phyloP scores from a whole-genome alignment of 1,140 invertebrate genomes.

The Bacillus rossius region DNA sequence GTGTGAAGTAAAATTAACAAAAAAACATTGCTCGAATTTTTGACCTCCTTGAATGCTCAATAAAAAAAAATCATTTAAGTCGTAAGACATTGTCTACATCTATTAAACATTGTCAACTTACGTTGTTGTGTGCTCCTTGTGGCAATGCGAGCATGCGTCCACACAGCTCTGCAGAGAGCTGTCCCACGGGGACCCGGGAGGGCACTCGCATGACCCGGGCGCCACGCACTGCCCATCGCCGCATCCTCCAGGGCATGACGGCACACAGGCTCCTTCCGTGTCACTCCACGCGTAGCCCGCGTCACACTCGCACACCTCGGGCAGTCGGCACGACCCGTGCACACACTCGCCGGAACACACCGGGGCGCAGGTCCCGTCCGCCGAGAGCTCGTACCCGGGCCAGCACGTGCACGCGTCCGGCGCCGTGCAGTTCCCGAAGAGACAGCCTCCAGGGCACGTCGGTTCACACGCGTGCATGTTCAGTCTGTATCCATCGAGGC shows the following conservation, averaged over 20 bases:
- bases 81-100: too few species aligned
- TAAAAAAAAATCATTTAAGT: too few species aligned
- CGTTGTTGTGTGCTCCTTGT: too few species aligned
- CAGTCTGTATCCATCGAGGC: conserved; percentile 19
- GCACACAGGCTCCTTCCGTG: conserved; percentile 41
- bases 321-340: neutral
- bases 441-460: conserved; percentile 22
- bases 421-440: conserved; percentile 2
- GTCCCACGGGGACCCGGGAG: conserved; percentile 20
- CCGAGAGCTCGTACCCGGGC: neutral
- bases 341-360: neutral
- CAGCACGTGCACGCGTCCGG: neutral
- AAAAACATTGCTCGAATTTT: too few species aligned
- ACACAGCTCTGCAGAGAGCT: too few species aligned
- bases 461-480: conserved; percentile 17
- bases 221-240: conserved; percentile 50
- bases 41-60: too few species aligned
- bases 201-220: conserved; percentile 48
- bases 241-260: conserved; percentile 53
- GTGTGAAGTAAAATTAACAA: too few species aligned
- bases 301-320: conserved; percentile 18
- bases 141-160: too few species aligned
- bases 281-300: neutral
- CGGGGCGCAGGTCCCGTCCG: neutral
- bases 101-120: too few species aligned